Conservation (phyloP, 2,888 invertebrate species). For the Autographa gamma region DNA sequence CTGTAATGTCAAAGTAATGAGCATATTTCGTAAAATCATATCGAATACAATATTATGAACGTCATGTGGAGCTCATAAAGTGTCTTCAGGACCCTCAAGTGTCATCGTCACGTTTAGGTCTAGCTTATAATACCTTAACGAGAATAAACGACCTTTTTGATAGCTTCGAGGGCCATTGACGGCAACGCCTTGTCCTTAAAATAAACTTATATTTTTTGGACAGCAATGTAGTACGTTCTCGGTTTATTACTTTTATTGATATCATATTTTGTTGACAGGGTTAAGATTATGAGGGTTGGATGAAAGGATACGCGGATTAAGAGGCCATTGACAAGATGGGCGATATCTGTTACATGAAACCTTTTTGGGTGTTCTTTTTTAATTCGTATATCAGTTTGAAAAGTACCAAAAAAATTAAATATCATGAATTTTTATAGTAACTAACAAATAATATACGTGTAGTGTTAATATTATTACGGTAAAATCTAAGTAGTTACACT, state of each 20-base stretch:
- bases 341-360: too few relatives aligned
- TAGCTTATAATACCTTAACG: slow-evolving; percentile 44
- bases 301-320: neutral
- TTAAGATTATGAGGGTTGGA: neutral
- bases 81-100: slow-evolving; percentile 19
- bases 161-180: slow-evolving; percentile 33
- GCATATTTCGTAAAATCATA: too few relatives aligned
- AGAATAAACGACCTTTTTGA: slow-evolving; percentile 45
- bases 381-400: too few relatives aligned
- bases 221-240: slow-evolving; percentile 5
- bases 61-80: slow-evolving; percentile 14
- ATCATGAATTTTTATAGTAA: too few relatives aligned
- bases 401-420: too few relatives aligned
- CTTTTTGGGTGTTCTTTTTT: neutral
- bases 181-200: slow-evolving; percentile 14
- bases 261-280: slow-evolving; percentile 4
- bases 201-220: slow-evolving; percentile 19
- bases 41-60: slow-evolving; percentile 10
- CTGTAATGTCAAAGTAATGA: too few relatives aligned
- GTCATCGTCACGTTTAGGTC: slow-evolving; percentile 34
- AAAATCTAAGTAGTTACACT: too few relatives aligned
- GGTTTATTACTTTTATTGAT: slow-evolving; percentile 2
- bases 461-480: too few relatives aligned
- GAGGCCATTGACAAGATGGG: neutral
- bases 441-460: too few relatives aligned